phyloP scores from a whole-genome alignment of 2,888 invertebrate species.

The Lingula anatina region DNA sequence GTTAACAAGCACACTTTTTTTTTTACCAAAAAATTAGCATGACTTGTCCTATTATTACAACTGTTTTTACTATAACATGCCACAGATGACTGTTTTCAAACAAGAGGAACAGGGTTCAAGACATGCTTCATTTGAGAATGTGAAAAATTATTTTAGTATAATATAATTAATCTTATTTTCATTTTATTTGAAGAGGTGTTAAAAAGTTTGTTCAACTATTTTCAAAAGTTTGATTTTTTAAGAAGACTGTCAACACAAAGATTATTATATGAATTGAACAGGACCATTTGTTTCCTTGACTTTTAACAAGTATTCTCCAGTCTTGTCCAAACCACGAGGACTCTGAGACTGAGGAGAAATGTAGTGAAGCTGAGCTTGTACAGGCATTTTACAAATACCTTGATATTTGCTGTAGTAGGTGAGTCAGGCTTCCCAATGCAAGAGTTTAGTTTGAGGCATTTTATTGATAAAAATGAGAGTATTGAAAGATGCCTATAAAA shows the following conservation, averaged over 20 bases:
- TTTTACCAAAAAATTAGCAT: too few species aligned
- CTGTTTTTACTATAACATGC: too few species aligned
- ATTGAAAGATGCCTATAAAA: too few species aligned
- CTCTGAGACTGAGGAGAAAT: conserved; percentile 80
- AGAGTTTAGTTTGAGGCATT: too few species aligned
- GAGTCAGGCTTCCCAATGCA: conserved; percentile 18
- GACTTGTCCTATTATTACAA: too few species aligned
- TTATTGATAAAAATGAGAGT: too few species aligned
- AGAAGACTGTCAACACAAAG: not conserved
- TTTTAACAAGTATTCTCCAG: conserved; percentile 53
- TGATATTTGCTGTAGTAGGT: conserved; percentile 80
- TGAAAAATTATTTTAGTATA: not conserved
- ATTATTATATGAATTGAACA: not conserved
- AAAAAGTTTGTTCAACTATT: not conserved
- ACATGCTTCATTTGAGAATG: not conserved
- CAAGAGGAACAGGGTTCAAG: too few species aligned
- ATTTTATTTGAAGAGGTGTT: not conserved
- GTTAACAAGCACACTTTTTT: too few species aligned
- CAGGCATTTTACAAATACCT: conserved; percentile 88
- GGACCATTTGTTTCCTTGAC: conserved; percentile 25
- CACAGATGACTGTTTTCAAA: too few species aligned
- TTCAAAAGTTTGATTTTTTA: not conserved
- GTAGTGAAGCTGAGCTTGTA: conserved; percentile 84
- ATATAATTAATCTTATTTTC: not conserved
- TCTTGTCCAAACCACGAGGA: conserved; percentile 83